These are phyloP conservation scores for Megalops atlanticus DNA, from an alignment of 2,113 vertebrate genomes.

Conservation along the genomic window DNA sequence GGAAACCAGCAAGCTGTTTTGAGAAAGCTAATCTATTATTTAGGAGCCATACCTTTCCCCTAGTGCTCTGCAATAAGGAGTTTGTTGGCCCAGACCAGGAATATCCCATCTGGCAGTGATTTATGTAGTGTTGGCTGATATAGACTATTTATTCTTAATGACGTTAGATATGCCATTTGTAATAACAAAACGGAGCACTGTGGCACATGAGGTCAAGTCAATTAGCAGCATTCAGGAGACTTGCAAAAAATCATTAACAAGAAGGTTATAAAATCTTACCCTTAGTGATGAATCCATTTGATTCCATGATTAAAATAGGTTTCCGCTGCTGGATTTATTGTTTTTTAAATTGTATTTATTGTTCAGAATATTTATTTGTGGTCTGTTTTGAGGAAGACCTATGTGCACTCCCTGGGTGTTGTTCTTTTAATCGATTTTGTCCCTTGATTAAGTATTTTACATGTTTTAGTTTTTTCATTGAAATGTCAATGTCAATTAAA, in stretches of 20 bases:
- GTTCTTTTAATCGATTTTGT: neutral
- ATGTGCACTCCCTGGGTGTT: neutral
- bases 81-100: neutral
- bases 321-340: too few species aligned
- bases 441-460: neutral
- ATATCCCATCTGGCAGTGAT: too few species aligned
- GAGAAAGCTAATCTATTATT: neutral
- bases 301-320: too few species aligned
- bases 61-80: too few species aligned
- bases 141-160: neutral
- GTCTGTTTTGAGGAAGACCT: neutral
- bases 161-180: neutral
- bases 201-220: neutral
- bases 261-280: too few species aligned
- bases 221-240: too few species aligned
- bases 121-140: too few species aligned
- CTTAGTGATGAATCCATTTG: too few species aligned
- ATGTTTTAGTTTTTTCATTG: neutral
- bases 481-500: neutral
- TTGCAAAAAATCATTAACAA: too few species aligned
- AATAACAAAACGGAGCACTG: neutral
- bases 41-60: too few species aligned
- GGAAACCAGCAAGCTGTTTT: neutral
- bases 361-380: neutral
- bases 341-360: neutral